These are phyloP conservation scores for Bimastos eiseni DNA, from an alignment of 2,888 invertebrate species.

Conservation along the genomic window DNA sequence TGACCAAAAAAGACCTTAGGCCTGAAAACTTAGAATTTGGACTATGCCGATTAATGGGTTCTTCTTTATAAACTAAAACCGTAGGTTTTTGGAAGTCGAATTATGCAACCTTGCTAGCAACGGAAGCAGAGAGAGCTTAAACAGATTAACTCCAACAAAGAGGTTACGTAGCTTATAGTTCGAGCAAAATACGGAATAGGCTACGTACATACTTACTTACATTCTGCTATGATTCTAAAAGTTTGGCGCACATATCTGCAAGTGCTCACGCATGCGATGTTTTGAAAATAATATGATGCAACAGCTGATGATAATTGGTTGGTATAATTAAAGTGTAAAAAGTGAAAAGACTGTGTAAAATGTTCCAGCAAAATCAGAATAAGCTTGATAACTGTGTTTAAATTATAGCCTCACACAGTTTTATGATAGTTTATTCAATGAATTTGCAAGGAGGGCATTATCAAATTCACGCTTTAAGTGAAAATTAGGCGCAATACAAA, in stretches of 20 bases:
- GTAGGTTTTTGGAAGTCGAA: no score
- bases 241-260: background rate
- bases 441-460: no score
- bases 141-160: no score
- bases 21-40: no score
- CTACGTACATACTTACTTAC: background rate
- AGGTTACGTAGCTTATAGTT: no score
- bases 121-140: no score
- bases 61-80: no score
- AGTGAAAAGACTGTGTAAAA: background rate
- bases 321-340: background rate
- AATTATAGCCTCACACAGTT: background rate
- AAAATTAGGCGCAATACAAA: no score
- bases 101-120: no score
- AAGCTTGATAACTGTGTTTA: background rate
- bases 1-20: no score
- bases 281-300: background rate
- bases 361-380: background rate
- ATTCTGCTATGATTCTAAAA: background rate
- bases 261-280: background rate
- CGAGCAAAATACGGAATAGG: no score
- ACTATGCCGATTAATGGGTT: no score
- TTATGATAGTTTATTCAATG: background rate
- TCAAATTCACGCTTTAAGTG: background rate
- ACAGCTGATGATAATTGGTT: background rate